phyloP scores from a whole-genome alignment of 2,113 vertebrate species.

The Oophaga pumilio region DNA sequence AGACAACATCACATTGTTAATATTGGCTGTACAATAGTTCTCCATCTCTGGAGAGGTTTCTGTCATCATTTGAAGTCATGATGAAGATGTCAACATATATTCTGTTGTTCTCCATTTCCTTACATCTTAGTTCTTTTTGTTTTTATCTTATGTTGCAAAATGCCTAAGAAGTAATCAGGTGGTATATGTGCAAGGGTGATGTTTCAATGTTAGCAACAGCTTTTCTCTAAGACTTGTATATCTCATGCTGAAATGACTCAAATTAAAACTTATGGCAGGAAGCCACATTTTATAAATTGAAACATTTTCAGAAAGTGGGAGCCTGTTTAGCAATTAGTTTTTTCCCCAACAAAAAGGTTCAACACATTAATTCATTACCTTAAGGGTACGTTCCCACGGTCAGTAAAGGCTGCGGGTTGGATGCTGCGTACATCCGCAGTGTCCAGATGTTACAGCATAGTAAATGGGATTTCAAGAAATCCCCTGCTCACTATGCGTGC shows the following conservation, averaged over 20 bases:
- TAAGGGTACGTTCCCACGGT: too few species aligned
- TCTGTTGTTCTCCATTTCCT: not conserved
- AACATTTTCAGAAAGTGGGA: conserved; percentile 20
- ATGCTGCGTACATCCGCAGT: too few species aligned
- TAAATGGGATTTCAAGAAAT: too few species aligned
- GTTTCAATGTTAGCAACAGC: not conserved
- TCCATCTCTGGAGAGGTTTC: too few species aligned
- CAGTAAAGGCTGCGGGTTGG: too few species aligned
- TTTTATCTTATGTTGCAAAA: not conserved
- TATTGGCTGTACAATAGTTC: not conserved
- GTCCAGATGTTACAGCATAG: too few species aligned
- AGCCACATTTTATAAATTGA: conserved; percentile 1
- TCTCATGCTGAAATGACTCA: conserved; percentile 24
- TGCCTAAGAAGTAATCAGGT: not conserved
- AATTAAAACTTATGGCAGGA: conserved; percentile 21
- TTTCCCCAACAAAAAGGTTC: conserved; percentile 5
- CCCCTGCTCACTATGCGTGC: too few species aligned
- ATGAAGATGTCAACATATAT: not conserved
- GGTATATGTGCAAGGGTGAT: conserved; percentile 7
- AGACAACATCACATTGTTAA: not conserved
- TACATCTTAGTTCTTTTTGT: not conserved
- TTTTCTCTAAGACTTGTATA: not conserved
- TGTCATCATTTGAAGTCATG: too few species aligned
- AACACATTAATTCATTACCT: not conserved
- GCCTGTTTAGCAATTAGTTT: conserved; percentile 5